These are phyloP conservation scores for Morelia viridis DNA, from an alignment of 2,797 vertebrate genomes.

Conservation along the genomic window DNA sequence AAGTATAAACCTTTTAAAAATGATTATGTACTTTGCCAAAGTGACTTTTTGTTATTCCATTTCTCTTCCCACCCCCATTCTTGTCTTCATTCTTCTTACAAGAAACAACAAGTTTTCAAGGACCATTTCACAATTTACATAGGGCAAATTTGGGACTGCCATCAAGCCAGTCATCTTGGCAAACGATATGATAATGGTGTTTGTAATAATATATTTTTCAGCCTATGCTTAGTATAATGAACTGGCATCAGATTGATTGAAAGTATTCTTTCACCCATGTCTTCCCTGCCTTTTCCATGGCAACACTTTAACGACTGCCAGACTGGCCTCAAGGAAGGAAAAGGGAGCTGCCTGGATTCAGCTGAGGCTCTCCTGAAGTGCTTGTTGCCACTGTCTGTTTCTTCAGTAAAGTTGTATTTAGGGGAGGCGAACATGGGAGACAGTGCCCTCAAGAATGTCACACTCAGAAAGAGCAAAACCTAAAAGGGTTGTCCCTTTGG, in stretches of 20 bases:
- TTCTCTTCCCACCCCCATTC: neutral
- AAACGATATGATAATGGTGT: neutral
- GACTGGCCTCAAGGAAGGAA: neutral
- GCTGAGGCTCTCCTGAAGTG: too few relatives aligned
- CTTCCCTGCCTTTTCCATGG: neutral
- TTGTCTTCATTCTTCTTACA: neutral
- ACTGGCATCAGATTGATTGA: neutral
- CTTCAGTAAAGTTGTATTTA: too few relatives aligned
- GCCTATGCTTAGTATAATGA: neutral
- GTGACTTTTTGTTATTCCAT: neutral
- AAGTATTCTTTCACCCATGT: neutral
- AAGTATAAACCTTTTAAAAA: neutral
- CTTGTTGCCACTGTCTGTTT: too few relatives aligned
- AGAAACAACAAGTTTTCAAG: neutral
- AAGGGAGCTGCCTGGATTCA: neutral
- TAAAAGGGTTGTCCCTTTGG: too few relatives aligned
- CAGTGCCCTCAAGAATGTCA: too few relatives aligned
- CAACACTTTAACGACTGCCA: neutral
- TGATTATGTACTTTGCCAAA: neutral
- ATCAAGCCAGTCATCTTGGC: neutral
- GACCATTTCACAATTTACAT: neutral
- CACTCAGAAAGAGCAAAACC: too few relatives aligned
- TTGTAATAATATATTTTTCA: neutral
- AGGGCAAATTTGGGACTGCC: neutral
- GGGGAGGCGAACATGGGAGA: too few relatives aligned